Evolutionary conservation across 2,888 invertebrate species (phyloP).

Genomic region (Plagodis pulveraria): DNA sequence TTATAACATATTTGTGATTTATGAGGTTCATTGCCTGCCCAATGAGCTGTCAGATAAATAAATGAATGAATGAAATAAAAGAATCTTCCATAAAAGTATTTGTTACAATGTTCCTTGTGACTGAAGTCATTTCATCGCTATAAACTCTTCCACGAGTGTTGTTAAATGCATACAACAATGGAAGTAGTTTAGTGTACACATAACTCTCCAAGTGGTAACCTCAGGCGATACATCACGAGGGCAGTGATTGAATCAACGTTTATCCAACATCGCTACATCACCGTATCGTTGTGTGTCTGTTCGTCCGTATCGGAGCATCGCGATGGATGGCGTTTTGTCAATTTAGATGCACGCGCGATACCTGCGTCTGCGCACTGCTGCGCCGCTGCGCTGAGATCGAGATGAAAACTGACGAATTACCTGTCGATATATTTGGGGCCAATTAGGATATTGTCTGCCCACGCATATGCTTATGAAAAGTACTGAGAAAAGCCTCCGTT

Average conservation of each 20-base stretch:
- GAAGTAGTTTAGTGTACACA: neutral
- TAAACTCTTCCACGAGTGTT: too few relatives aligned
- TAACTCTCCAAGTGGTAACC: neutral
- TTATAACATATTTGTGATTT: too few relatives aligned
- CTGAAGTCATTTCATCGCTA: too few relatives aligned
- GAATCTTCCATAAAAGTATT: too few relatives aligned
- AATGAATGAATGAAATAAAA: too few relatives aligned
- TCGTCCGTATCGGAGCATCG: constrained; percentile 5
- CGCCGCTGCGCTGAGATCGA: neutral
- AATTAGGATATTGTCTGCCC: constrained; percentile 11
- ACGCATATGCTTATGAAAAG: neutral
- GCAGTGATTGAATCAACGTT: constrained; percentile 5
- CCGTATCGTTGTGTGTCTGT: neutral
- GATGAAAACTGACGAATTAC: constrained; percentile 9
- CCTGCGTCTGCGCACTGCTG: neutral
- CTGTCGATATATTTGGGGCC: constrained; percentile 8
- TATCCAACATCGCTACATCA: neutral
- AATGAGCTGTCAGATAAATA: too few relatives aligned
- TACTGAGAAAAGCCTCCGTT: too few relatives aligned
- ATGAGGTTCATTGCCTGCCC: too few relatives aligned
- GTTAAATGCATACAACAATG: too few relatives aligned
- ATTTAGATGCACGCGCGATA: constrained; percentile 12
- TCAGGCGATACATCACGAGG: constrained; percentile 2
- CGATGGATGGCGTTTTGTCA: constrained; percentile 13
- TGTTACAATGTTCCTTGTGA: too few relatives aligned